These are phyloP conservation scores for Pipistrellus nathusii DNA, from an alignment of 2,797 vertebrate genomes.

Conservation along the genomic window DNA sequence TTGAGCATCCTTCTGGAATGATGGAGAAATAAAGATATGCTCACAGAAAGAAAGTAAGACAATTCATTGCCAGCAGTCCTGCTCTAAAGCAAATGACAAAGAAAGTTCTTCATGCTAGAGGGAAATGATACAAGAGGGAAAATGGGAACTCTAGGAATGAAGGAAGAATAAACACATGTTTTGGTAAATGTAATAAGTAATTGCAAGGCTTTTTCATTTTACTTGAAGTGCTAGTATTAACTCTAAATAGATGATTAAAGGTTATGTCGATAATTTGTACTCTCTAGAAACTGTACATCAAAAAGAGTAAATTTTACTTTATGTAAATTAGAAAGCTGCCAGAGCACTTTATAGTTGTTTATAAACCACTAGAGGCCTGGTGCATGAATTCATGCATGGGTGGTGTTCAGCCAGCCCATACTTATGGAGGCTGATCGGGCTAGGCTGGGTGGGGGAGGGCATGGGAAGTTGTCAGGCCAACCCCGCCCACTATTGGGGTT, in stretches of 20 bases:
- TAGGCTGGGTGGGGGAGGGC: accelerated
- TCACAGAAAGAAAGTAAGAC: conserved; percentile 24
- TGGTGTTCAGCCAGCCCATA: too few species aligned
- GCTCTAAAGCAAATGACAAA: conserved; percentile 23
- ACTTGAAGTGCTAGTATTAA: background rate
- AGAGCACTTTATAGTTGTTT: background rate
- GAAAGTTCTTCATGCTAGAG: background rate
- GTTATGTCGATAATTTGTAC: background rate
- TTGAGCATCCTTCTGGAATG: background rate
- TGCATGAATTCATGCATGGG: too few species aligned
- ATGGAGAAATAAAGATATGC: background rate
- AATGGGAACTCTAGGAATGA: background rate
- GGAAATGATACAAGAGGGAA: background rate
- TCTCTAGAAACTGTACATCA: background rate
- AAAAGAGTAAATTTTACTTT: background rate
- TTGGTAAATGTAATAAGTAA: background rate
- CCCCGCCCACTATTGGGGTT: too few species aligned
- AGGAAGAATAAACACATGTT: background rate
- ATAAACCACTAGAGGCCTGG: background rate
- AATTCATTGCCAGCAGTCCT: background rate
- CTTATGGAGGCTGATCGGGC: too few species aligned
- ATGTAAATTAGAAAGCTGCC: background rate
- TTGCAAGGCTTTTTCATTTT: background rate
- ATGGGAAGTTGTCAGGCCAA: too few species aligned
- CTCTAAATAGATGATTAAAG: background rate